phyloP scores from a whole-genome alignment of 2,888 invertebrate species.

The Caenorhabditis sp. region DNA sequence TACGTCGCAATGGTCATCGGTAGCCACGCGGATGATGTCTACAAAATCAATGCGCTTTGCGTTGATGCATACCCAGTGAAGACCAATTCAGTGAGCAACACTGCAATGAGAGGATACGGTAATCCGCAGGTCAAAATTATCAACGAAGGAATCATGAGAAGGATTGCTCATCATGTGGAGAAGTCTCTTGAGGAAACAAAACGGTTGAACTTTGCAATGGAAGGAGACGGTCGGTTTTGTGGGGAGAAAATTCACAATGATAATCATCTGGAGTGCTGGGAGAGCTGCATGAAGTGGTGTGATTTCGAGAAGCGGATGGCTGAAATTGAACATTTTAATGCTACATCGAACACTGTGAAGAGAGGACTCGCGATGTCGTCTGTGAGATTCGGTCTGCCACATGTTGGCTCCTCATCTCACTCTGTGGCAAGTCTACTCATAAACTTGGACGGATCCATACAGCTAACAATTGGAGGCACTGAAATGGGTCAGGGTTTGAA shows the following conservation, averaged over 20 bases:
- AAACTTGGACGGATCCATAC: constrained; percentile 90
- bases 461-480: constrained; percentile 90
- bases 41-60: constrained; percentile 88
- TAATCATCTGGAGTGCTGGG: constrained; percentile 87
- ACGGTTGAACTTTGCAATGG: constrained; percentile 38
- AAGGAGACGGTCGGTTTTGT: constrained; percentile 35
- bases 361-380: constrained; percentile 91
- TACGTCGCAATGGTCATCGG: constrained; percentile 72
- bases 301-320: constrained; percentile 87
- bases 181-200: constrained; percentile 87
- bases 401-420: constrained; percentile 76
- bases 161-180: constrained; percentile 88
- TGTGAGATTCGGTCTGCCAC: constrained; percentile 90
- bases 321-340: constrained; percentile 88
- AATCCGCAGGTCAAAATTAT: constrained; percentile 93
- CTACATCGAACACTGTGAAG: constrained; percentile 86
- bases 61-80: constrained; percentile 88
- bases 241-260: constrained; percentile 48
- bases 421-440: constrained; percentile 91
- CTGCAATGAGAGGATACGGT: constrained; percentile 92
- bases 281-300: constrained; percentile 88
- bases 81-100: constrained; percentile 93
- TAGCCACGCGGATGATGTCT: constrained; percentile 83
- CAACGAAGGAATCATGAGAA: constrained; percentile 89
- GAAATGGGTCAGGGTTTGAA: constrained; percentile 98